Conservation (phyloP, 2,113 vertebrate species). For the Ictalurus punctatus region DNA sequence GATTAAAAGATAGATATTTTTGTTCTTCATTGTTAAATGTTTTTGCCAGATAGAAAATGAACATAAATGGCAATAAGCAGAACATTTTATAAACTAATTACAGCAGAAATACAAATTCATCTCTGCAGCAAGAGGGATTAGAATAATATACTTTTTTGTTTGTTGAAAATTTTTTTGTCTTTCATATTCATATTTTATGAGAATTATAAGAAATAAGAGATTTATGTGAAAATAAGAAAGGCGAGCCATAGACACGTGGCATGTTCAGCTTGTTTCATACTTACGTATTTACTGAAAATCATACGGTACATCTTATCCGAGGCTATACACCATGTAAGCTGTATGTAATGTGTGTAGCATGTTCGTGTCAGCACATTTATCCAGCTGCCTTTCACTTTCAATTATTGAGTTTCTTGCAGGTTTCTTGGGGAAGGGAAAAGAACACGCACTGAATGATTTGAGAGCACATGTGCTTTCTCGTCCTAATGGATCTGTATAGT, state of each 20-base stretch:
- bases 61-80: neutral
- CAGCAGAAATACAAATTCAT: neutral
- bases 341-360: conserved; percentile 3
- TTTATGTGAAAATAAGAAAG: neutral
- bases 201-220: too few relatives aligned
- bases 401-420: neutral
- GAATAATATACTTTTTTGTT: neutral
- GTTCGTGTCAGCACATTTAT: conserved; percentile 49
- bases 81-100: neutral
- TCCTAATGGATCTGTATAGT: neutral
- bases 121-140: neutral
- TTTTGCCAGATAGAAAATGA: neutral
- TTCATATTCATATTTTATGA: neutral
- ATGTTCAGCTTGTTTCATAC: neutral
- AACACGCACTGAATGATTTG: neutral
- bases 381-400: neutral
- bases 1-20: too few relatives aligned
- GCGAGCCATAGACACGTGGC: neutral
- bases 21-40: neutral
- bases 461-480: neutral
- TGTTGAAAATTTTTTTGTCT: neutral
- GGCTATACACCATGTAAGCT: neutral
- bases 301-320: neutral
- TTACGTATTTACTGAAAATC: neutral
- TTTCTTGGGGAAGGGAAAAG: neutral